Conservation (phyloP, 2,797 vertebrate genomes). For the Sebastes trivittatus region DNA sequence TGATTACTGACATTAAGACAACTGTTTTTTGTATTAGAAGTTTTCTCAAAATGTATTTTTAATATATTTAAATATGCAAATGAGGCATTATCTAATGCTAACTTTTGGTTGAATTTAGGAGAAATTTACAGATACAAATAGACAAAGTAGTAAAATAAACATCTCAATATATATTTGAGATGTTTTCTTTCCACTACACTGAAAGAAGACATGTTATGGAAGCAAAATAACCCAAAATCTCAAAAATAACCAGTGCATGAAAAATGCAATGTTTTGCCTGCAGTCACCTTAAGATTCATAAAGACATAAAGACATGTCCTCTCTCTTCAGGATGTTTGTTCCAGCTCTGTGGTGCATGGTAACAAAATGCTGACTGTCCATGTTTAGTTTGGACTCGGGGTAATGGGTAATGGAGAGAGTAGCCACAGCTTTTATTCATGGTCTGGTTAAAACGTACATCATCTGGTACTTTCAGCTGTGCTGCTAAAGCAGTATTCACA, state of each 20-base stretch:
- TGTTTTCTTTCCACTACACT: neutral
- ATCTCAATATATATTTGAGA: neutral
- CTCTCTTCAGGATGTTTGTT: neutral
- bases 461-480: slow-evolving; percentile 16
- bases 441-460: neutral
- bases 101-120: neutral
- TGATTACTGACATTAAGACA: neutral
- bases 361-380: neutral
- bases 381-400: slow-evolving; percentile 1
- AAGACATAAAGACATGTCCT: neutral
- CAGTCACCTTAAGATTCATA: neutral
- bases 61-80: neutral
- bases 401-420: slow-evolving; percentile 14
- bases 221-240: neutral
- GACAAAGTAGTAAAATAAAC: neutral
- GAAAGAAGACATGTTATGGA: neutral
- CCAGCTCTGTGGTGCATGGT: neutral
- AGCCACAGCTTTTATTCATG: neutral
- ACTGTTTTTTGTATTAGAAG: neutral
- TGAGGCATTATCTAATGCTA: neutral
- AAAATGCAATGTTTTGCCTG: neutral
- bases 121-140: neutral
- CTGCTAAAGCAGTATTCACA: neutral
- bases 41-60: neutral
- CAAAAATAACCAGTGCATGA: neutral